Evolutionary conservation across 2,797 vertebrate genomes (phyloP), one percentile per base, ranked within the genome.

Genomic region (Galagoides demidoff): DNA sequence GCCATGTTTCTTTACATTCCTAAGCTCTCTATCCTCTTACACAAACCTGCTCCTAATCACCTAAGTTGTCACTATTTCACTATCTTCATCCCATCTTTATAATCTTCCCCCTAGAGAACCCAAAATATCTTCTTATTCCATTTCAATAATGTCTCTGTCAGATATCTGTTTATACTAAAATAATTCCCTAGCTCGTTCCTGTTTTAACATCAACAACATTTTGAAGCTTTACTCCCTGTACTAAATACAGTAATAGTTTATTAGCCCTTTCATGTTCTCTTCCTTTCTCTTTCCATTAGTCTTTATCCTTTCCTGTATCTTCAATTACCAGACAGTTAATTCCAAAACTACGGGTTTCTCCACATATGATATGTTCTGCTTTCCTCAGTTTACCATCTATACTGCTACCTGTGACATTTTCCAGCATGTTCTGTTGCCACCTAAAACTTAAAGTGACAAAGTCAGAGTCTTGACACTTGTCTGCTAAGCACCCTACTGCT

Each of bases 391-490:
- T 49, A 39, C 63, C 71, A 13, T 77, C 27, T 89, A 17, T 63
- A 55, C 12, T 52, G 73, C 77, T 79, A 71, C 27, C 79, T 6
- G 27, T 89, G 64, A 95, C 86, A 92, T 64, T 37, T 92, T 74
- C 27, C n/a, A 83, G 17, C 61, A 43, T 71, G 45, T 93, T 79
- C 61, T 25, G 5, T 31, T 87, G 66, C 57, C 70, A 91, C 45
- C 68, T 86, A 68, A 95, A 96, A 91, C 49, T 59, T 93, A 91
- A 31, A 68, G 68, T 81, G 82, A 94, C 89, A 88, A 82, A 57
- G 68, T 82, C 74, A 91, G 59, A 84, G 55, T 92, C 63, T 68
- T 90, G 45, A 94, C 77, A 95, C 71, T 94, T 81, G 49, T 49
- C 74, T 86, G n/a, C 63, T 59, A 39, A 91, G 43, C 37, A 82